A percentile compares a stretch with the other conserved stretches of the same genome.
phyloP scores from a whole-genome alignment of 2,888 invertebrate genomes.

The Chloroclystis v-ata region DNA sequence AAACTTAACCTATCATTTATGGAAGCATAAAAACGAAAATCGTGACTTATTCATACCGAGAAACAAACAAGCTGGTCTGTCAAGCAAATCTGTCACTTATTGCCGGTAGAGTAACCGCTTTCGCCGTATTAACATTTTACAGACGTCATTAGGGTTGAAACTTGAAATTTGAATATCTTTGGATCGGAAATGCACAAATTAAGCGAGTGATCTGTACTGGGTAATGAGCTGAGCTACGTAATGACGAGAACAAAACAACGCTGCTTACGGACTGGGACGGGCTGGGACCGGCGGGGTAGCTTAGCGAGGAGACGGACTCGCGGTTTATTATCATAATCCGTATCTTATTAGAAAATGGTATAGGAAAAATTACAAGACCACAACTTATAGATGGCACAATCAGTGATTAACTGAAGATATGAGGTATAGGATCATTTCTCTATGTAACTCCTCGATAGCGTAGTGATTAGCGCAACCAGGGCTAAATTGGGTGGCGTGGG shows the following conservation, averaged over 20 bases:
- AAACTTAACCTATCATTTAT: constrained; percentile 28
- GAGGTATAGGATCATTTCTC: too few relatives aligned
- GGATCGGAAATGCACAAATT: constrained; percentile 78
- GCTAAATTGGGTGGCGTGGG: too few relatives aligned
- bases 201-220: constrained; percentile 74
- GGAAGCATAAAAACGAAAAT: constrained; percentile 52
- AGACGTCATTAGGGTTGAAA: constrained; percentile 74
- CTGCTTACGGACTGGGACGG: constrained; percentile 62
- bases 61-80: constrained; percentile 69
- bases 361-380: too few relatives aligned
- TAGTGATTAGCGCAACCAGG: too few relatives aligned
- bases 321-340: neutral
- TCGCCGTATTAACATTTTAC: constrained; percentile 75
- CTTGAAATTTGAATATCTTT: constrained; percentile 78
- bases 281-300: constrained; percentile 43
- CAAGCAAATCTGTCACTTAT: constrained; percentile 78
- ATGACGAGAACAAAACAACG: constrained; percentile 76
- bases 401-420: too few relatives aligned
- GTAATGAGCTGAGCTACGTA: constrained; percentile 73
- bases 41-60: constrained; percentile 73
- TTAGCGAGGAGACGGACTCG: constrained; percentile 44
- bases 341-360: neutral
- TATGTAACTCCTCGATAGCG: too few relatives aligned
- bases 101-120: constrained; percentile 62
- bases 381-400: too few relatives aligned